phyloP scores from a whole-genome alignment of 2,888 invertebrate species.

The Orchesellides sinensis region DNA sequence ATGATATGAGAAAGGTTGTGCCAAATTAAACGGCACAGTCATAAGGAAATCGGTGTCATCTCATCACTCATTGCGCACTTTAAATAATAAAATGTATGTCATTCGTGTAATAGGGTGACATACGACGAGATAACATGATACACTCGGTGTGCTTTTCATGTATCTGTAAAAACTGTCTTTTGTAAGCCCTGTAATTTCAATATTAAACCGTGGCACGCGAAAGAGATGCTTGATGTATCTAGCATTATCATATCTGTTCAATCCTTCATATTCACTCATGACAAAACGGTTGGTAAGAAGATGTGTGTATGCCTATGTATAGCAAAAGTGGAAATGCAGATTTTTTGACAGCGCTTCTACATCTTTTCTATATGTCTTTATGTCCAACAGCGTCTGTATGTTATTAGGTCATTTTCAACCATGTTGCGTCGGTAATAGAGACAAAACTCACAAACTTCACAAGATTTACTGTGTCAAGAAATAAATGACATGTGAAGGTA shows the following conservation, averaged over 20 bases:
- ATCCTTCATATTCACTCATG: neutral
- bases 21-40: constrained; percentile 39
- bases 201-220: neutral
- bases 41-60: constrained; percentile 54
- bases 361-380: too few species aligned
- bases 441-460: too few species aligned
- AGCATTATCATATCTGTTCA: too few species aligned
- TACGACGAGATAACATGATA: neutral
- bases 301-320: neutral
- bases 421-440: too few species aligned
- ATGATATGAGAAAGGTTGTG: constrained; percentile 28
- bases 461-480: too few species aligned
- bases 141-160: neutral
- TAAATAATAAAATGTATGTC: constrained; percentile 42
- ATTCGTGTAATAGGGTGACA: neutral
- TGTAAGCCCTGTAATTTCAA: neutral
- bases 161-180: too few species aligned
- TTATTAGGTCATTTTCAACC: too few species aligned
- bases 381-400: too few species aligned
- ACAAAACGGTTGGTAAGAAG: neutral
- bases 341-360: too few species aligned
- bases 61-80: constrained; percentile 34
- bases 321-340: too few species aligned
- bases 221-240: too few species aligned
- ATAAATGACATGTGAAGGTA: too few species aligned